These are phyloP conservation scores for Yponomeuta sedellus DNA, from an alignment of 2,888 invertebrate genomes.

Conservation along the genomic window DNA sequence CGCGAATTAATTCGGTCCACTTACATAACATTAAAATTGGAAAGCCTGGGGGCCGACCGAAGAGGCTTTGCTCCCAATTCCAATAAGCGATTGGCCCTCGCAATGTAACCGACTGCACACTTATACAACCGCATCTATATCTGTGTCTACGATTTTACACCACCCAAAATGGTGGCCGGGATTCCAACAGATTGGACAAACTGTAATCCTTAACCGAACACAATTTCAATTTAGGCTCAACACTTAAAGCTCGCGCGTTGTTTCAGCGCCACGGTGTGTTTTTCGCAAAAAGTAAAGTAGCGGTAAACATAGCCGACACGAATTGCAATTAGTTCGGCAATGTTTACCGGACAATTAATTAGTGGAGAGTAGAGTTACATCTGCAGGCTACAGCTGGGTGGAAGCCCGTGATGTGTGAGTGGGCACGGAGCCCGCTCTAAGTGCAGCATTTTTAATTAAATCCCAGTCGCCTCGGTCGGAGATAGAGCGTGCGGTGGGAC, in stretches of 20 bases:
- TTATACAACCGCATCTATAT: conserved; percentile 7
- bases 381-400: conserved; percentile 5
- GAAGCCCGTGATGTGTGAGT: conserved; percentile 17
- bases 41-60: conserved; percentile 31
- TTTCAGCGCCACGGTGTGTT: background rate
- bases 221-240: conserved; percentile 9
- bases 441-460: conserved; percentile 57
- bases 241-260: background rate
- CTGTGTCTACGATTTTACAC: background rate
- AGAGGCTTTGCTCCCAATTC: conserved; percentile 49
- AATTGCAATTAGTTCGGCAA: conserved; percentile 11
- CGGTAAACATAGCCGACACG: conserved; percentile 11
- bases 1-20: conserved; percentile 47
- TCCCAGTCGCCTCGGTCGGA: conserved; percentile 36
- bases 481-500: conserved; percentile 30
- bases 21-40: conserved; percentile 55
- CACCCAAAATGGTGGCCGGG: conserved; percentile 10
- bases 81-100: conserved; percentile 49
- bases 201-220: conserved; percentile 5
- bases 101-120: background rate
- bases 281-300: background rate
- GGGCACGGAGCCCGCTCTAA: conserved; percentile 33
- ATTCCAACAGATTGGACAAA: conserved; percentile 5
- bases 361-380: conserved; percentile 2
- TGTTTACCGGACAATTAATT: conserved; percentile 11